Conservation (phyloP, 2,797 vertebrate genomes). For the Xenops minutus region DNA sequence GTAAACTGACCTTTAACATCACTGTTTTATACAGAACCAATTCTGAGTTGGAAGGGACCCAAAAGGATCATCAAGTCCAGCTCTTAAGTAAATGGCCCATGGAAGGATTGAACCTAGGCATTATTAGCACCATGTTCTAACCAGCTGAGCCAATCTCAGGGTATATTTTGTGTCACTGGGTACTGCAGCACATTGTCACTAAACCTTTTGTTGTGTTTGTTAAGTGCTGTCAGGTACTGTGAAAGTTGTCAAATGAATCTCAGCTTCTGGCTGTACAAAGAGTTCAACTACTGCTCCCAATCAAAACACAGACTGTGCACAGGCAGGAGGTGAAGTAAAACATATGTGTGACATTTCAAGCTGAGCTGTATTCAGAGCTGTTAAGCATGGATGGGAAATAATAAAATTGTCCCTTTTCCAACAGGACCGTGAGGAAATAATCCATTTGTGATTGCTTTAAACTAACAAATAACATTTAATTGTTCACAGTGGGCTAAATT, state of each 20-base stretch:
- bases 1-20: background rate
- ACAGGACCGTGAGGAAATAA: background rate
- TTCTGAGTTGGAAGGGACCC: background rate
- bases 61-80: background rate
- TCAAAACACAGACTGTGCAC: background rate
- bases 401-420: background rate
- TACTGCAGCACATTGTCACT: background rate
- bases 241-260: background rate
- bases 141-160: background rate
- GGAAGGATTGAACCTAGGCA: background rate
- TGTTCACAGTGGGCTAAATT: background rate
- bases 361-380: background rate
- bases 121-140: background rate
- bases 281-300: background rate
- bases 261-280: background rate
- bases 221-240: background rate
- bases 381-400: background rate
- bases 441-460: background rate
- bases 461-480: background rate
- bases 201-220: background rate
- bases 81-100: background rate
- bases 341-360: background rate
- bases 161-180: background rate
- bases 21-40: background rate
- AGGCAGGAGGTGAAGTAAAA: background rate